Conservation (phyloP, 2,113 vertebrate species). For the Xenopus borealis region DNA sequence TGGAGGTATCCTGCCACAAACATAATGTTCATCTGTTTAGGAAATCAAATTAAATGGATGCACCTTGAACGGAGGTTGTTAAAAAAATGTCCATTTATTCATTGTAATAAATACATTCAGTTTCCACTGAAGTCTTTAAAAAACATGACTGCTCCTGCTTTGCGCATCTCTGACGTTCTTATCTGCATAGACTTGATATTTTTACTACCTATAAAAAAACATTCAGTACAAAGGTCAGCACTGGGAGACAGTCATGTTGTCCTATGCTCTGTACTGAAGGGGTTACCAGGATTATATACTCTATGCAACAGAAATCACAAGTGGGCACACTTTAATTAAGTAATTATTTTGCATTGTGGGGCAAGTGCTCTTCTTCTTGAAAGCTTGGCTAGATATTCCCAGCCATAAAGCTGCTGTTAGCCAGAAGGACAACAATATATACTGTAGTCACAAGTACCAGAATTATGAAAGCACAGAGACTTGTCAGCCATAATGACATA, state of each 20-base stretch:
- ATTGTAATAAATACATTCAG: constrained; percentile 25
- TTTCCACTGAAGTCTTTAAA: constrained; percentile 20
- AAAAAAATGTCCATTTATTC: constrained; percentile 2
- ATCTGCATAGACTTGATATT: no score
- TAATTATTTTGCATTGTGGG: no score
- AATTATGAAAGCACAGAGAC: no score
- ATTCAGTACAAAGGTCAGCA: neutral
- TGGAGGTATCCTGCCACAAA: neutral
- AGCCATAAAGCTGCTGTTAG: no score
- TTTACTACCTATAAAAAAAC: neutral
- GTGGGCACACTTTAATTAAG: no score
- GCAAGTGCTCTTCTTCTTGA: no score
- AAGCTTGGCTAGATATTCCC: no score
- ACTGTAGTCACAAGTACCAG: no score
- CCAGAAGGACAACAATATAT: no score
- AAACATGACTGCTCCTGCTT: constrained; percentile 3
- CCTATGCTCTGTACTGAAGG: neutral
- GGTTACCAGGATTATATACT: no score
- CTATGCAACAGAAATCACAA: no score
- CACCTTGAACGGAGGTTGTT: neutral
- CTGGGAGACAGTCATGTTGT: neutral
- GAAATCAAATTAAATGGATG: neutral
- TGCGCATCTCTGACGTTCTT: neutral
- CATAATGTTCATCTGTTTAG: neutral
- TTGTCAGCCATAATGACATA: no score